Base-by-base conservation (phyloP, 2,113 vertebrate species). In the Pimephales promelas region DNA sequence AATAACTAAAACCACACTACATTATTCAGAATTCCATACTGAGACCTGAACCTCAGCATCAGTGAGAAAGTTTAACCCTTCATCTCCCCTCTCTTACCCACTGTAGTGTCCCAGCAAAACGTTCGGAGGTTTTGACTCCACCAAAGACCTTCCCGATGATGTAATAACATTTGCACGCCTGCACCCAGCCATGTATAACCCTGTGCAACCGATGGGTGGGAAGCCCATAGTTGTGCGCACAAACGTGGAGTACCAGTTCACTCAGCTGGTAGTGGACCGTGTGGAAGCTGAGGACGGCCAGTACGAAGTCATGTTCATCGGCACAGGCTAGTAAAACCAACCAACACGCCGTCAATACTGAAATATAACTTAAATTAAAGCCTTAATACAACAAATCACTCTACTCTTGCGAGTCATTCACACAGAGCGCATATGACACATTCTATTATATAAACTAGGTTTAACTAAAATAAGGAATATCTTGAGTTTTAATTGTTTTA, bases 231-330 rank as follows among this genome's bases (percentile, higher is more conserved):
- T 99, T 92, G 96, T 98, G 85, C 96, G 97, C 89, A 99, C 97
- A 0, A 97, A 99, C 0, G 96, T 97, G 73, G 97, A 97, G 90
- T 98, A 98, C 90, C 98, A 99, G 90, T 99, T 99, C 92, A 96
- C 96, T n/a, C 98, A 99, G 91, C 96, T 99, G 49, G 97, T 99
- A 45, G 97, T 99, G 52, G 98, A 99, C 91, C 92, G 97, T 80
- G 98, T 99, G 9, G 98, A 99, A 10, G 98, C 98, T 8, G 98
- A 99, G 87, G 98, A 99, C 10, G 98, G 98, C 14, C 97, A 99
- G 10, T 99, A 99, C 3, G 97, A 99, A 8, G 98, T 99, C 90
- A 97, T 99, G 97, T 99, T 99, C 92, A 99, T 99, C 5, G 98
- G 97, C 90, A 99, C 98, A 95, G 98, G 98, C 97, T 86, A 78